Base-by-base conservation (phyloP, 2,888 invertebrate species). In the Sarcophaga rosellei region DNA sequence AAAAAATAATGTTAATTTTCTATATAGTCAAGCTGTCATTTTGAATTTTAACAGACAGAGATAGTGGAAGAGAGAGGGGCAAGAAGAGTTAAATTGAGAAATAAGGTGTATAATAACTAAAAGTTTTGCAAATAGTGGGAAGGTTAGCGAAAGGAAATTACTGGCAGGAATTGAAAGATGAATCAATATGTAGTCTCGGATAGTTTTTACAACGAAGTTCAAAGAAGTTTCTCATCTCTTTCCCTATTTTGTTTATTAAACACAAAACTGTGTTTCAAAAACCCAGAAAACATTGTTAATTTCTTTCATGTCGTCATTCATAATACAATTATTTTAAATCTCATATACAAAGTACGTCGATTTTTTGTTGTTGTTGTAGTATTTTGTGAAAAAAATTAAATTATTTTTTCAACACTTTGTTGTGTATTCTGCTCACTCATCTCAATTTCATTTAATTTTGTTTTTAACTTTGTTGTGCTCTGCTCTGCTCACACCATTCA, bases 1-100 rank as follows among this genome's bases (percentile, higher is more conserved):
- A 47, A 57, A 62, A 75, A 66, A 63, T 74, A 76, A 66, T 74
- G 76, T 72, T 61, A 72, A 79, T 78, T 83, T 63, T 68, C 63
- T 25, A 74, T 47, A 61, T 45, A 61, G 68, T 63, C 75, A 65
- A 53, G 75, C 74, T 83, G 77, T 83, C 83, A 72, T 80, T 83
- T 86, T 23, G 47, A 76, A 76, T 79, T 84, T 68, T 72, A n/a
- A 15, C 23, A 2, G 6, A 5, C n/a, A 62, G 59, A 35, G 59
- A 11, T 59, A 44, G 0, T 47, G 44, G 11, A 45, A 59, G 12
- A 6, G 53, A 35, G 11, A 53, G n/a, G 5, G 59, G 6, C 1
- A 20, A 4, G 4, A 15, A 17, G 25, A 57, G 23, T 63, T 8
- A 15, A 57, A 59, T 62, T 63, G 21, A 35, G 35, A 35, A 35